These are phyloP conservation scores for Linepithema humile DNA, from an alignment of 1,140 invertebrate species.

Conservation along the genomic window DNA sequence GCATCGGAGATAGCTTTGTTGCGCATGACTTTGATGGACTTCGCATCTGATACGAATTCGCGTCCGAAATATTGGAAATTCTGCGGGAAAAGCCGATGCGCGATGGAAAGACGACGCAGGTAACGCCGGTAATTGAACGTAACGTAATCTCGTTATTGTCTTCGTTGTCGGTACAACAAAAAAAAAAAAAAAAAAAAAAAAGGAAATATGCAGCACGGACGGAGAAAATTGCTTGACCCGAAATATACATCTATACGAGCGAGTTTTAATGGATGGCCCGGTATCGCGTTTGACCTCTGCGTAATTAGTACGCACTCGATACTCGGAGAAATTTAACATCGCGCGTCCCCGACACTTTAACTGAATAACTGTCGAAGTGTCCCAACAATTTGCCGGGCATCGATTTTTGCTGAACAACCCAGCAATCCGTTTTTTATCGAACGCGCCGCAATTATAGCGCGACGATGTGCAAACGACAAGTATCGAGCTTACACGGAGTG, in stretches of 20 bases:
- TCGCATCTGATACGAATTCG: constrained; percentile 46
- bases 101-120: constrained; percentile 39
- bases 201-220: too few species aligned
- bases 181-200: constrained; percentile 30
- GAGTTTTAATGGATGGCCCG: constrained; percentile 48
- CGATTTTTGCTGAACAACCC: constrained; percentile 35
- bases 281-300: constrained; percentile 29
- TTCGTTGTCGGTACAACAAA: constrained; percentile 18
- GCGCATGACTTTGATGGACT: constrained; percentile 12
- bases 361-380: constrained; percentile 52
- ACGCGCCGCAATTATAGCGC: constrained; percentile 27
- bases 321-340: constrained; percentile 48
- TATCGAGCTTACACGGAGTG: constrained; percentile 31
- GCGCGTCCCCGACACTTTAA: constrained; percentile 22
- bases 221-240: neutral
- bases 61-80: constrained; percentile 43
- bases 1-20: constrained; percentile 2
- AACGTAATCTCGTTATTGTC: constrained; percentile 55
- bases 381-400: constrained; percentile 40
- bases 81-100: constrained; percentile 33
- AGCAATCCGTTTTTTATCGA: constrained; percentile 31
- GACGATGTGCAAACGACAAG: constrained; percentile 30
- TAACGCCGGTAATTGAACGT: constrained; percentile 53
- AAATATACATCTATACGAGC: constrained; percentile 34
- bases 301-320: constrained; percentile 40